These are phyloP conservation scores for Pyrrhosoma nymphula DNA, from an alignment of 2,888 invertebrate genomes.

Conservation along the genomic window DNA sequence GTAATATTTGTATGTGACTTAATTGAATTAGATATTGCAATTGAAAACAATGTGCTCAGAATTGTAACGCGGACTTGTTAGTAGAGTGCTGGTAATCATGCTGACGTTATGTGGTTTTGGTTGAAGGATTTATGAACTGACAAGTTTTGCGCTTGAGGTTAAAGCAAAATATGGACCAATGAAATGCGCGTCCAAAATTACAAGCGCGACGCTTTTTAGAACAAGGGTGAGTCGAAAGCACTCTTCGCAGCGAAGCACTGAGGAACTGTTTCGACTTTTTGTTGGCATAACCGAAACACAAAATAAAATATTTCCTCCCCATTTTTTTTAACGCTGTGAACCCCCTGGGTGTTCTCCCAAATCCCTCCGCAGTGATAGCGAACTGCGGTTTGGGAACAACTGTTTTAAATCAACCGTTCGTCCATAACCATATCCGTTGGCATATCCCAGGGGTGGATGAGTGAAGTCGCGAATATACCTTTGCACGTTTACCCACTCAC, in stretches of 20 bases:
- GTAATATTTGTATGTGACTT: too few species aligned
- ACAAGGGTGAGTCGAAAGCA: neutral
- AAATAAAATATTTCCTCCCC: neutral
- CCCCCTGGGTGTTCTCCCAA: neutral
- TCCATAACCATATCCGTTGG: neutral
- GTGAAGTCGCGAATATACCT: neutral
- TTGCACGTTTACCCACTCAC: neutral
- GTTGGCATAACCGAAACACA: neutral
- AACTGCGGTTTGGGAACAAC: neutral
- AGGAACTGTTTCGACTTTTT: neutral
- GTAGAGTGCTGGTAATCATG: too few species aligned
- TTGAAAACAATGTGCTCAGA: too few species aligned
- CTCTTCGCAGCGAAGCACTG: neutral
- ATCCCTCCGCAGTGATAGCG: neutral
- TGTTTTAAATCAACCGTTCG: constrained; percentile 7
- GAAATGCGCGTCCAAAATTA: neutral
- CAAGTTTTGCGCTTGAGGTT: too few species aligned
- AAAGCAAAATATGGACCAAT: neutral
- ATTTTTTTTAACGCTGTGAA: neutral
- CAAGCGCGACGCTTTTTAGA: neutral
- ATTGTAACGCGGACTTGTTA: too few species aligned
- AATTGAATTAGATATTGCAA: too few species aligned
- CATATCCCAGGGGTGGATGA: neutral
- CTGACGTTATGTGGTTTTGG: too few species aligned
- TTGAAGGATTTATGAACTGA: too few species aligned